Conservation (phyloP, 2,113 vertebrate genomes). For the Excalfactoria chinensis region DNA sequence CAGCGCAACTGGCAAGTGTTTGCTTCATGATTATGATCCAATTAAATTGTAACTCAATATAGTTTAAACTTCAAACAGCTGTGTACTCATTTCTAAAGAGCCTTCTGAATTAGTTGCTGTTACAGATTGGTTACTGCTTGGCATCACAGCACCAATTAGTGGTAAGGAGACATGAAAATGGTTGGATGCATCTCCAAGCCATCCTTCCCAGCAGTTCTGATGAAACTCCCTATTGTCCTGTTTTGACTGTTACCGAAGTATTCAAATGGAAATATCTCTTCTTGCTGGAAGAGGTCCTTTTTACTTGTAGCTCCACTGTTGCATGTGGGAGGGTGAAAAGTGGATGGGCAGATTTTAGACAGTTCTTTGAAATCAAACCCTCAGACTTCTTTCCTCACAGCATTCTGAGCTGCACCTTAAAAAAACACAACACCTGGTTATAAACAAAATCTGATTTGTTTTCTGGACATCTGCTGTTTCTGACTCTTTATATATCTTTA, state of each 20-base stretch:
- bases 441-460: background rate
- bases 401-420: background rate
- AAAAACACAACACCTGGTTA: background rate
- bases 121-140: background rate
- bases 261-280: background rate
- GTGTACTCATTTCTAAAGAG: background rate
- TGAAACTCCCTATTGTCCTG: background rate
- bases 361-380: background rate
- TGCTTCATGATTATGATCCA: constrained; percentile 40
- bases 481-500: background rate
- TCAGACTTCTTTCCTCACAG: background rate
- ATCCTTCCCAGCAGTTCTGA: background rate
- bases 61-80: constrained; percentile 58
- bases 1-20: constrained; percentile 53
- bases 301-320: background rate
- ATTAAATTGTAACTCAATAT: constrained; percentile 62
- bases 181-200: background rate
- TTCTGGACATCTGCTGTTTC: background rate
- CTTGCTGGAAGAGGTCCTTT: background rate
- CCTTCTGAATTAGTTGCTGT: background rate
- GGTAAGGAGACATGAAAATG: background rate
- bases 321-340: background rate
- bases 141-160: background rate
- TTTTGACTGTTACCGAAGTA: background rate
- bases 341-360: background rate